phyloP scores from a whole-genome alignment of 2,888 invertebrate genomes.

The Drosophila villosipedis region DNA sequence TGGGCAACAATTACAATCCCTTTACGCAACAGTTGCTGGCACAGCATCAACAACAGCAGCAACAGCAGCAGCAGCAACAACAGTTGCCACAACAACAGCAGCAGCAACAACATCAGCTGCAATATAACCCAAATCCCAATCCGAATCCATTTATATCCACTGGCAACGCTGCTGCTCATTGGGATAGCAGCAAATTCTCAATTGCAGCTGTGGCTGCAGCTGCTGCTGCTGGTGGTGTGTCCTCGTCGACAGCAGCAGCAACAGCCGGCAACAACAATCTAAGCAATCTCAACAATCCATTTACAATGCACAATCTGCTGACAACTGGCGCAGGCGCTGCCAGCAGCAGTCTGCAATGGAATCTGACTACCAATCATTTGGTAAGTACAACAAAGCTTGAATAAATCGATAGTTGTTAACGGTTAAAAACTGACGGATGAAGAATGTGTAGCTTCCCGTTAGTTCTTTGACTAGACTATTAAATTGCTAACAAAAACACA shows the following conservation, averaged over 20 bases:
- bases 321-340: slow-evolving; percentile 55
- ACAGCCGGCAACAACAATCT: slow-evolving; percentile 63
- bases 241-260: slow-evolving; percentile 30
- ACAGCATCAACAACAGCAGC: slow-evolving; percentile 67
- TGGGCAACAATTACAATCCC: slow-evolving; percentile 64
- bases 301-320: slow-evolving; percentile 75
- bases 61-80: slow-evolving; percentile 61
- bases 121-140: slow-evolving; percentile 58
- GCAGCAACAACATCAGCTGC: slow-evolving; percentile 61
- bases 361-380: slow-evolving; percentile 72
- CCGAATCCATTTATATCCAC: slow-evolving; percentile 70
- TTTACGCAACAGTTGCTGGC: slow-evolving; percentile 67
- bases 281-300: slow-evolving; percentile 78
- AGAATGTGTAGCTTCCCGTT: not conserved
- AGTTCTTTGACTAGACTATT: not conserved
- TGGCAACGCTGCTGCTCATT: slow-evolving; percentile 53
- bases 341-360: slow-evolving; percentile 73
- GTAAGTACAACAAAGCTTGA: slow-evolving; percentile 31
- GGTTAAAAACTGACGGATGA: not conserved
- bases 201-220: slow-evolving; percentile 55
- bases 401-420: not conserved
- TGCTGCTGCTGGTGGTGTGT: slow-evolving; percentile 38
- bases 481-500: too few relatives aligned
- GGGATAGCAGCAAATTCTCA: slow-evolving; percentile 75
- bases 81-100: slow-evolving; percentile 59